A percentile compares a stretch with the other conserved stretches of the same genome.
Conservation (phyloP, 2,113 vertebrate genomes). For the Tyto alba region DNA sequence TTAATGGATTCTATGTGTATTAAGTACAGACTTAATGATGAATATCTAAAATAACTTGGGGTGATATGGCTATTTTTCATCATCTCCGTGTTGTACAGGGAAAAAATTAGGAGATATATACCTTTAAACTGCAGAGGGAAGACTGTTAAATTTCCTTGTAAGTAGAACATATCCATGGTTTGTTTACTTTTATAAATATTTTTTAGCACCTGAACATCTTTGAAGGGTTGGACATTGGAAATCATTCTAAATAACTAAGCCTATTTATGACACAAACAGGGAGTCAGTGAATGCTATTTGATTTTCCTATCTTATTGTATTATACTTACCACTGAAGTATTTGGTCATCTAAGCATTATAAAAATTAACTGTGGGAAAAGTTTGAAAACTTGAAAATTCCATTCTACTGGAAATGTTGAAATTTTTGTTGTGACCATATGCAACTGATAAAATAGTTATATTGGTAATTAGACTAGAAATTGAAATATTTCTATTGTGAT, state of each 20-base stretch:
- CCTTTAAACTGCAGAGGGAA: background rate
- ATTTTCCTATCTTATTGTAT: background rate
- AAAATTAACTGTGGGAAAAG: background rate
- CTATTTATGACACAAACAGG: background rate
- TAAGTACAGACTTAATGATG: background rate
- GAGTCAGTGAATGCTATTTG: background rate
- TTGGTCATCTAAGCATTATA: background rate
- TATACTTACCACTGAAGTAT: background rate
- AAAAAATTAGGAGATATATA: background rate
- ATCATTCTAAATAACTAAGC: background rate
- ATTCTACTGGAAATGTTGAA: background rate
- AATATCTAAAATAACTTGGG: background rate
- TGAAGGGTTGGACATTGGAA: background rate
- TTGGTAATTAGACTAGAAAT: background rate
- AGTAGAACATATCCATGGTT: background rate
- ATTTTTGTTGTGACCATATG: background rate
- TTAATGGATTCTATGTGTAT: background rate
- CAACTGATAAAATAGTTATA: background rate
- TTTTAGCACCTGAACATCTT: background rate
- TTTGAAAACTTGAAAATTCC: background rate
- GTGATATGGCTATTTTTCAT: constrained; percentile 22
- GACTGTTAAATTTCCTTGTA: background rate
- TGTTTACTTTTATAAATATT: background rate
- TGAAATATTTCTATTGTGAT: background rate
- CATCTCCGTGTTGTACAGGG: background rate